Evolutionary conservation across 2,113 vertebrate species (phyloP), one percentile per base, ranked within the genome.

Genomic region (Crocuta crocuta): DNA sequence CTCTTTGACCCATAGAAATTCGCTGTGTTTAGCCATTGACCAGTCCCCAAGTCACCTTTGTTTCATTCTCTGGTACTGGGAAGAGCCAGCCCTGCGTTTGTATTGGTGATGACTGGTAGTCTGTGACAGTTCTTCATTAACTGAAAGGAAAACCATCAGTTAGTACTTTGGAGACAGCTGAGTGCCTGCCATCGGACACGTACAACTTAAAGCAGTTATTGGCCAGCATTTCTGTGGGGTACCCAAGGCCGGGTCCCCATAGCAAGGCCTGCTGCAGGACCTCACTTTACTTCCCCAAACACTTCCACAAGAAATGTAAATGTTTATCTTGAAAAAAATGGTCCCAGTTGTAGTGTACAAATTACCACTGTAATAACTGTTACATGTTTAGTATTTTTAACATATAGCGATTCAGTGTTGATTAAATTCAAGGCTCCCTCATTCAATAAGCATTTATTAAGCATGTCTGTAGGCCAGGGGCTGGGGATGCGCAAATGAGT

Each of bases 111-210:
- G 73, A 23, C 2, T 61, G 2, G 95, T 63, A 23, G 63, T 78
- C 73, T 2, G 93, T 4, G 96, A 95, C 2, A 98, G 89, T 70
- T 99, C 98, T 33, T 98, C 94, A 4, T 99, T 97, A 79, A 98
- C 99, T 99, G 98, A 94, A 98, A 98, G 58, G 35, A 96, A 86
- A 97, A 88, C 70, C 28, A 70, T 11, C 23, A 61, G 39, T 97
- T 87, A 95, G 28, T 79, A 48, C 24, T 76, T 66, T 86, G 68
- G 50, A 66, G 24, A 68, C 16, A 91, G 7, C 23, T 35, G 35
- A 83, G 23, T 82, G 50, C 61, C 28, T 82, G 45, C 53, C 24
- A 0, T 3, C 55, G n/a, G 53, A 96, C 15, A 58, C 83, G 95
- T 82, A 4, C 17, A 23, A 0, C 9, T 58, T 23, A 1, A 15